A percentile compares a stretch with the other conserved stretches of the same genome.
phyloP scores from a whole-genome alignment of 2,113 vertebrate genomes.

The Melospiza georgiana region DNA sequence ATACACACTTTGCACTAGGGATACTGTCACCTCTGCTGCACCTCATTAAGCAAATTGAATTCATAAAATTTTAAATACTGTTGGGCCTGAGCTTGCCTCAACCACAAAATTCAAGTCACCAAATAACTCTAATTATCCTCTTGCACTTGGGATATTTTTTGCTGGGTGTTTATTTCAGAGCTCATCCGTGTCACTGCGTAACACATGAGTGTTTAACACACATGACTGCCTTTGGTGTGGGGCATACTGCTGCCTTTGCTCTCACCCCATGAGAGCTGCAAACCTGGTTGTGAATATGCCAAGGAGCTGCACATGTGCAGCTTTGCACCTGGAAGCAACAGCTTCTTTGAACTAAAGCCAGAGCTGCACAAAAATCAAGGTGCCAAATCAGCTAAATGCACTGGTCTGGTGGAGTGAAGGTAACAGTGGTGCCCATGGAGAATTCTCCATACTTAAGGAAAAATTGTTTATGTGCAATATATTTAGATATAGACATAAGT shows the following conservation, averaged over 20 bases:
- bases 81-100: neutral
- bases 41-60: slow-evolving; percentile 57
- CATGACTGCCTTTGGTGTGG: neutral
- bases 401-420: neutral
- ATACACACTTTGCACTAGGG: slow-evolving; percentile 37
- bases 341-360: neutral
- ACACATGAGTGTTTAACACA: no score
- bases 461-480: neutral
- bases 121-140: slow-evolving; percentile 47
- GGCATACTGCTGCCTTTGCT: neutral
- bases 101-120: neutral
- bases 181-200: neutral
- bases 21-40: slow-evolving; percentile 58
- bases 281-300: neutral
- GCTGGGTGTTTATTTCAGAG: neutral
- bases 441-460: neutral
- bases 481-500: neutral
- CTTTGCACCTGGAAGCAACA: fast-evolving
- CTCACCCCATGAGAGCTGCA: neutral
- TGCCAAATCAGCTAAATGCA: neutral
- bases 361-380: neutral
- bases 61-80: slow-evolving; percentile 60
- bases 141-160: neutral
- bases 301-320: fast-evolving
- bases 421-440: neutral